Conservation (phyloP, 2,797 vertebrate species). For the Cyclopterus lumpus region DNA sequence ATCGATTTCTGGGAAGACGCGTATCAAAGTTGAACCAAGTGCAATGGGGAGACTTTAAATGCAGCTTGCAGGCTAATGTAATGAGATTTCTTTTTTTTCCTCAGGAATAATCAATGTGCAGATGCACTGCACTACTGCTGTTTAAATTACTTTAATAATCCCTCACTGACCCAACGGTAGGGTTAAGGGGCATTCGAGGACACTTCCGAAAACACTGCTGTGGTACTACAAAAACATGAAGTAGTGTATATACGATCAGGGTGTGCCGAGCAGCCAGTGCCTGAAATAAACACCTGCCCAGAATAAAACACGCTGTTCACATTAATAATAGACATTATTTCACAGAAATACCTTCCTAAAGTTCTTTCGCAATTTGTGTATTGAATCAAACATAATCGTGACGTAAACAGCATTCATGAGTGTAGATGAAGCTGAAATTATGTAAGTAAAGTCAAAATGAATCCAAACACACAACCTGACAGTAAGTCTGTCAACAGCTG, state of each 20-base stretch:
- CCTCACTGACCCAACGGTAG: slow-evolving; percentile 16
- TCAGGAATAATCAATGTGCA: slow-evolving; percentile 60
- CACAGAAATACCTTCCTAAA: not conserved
- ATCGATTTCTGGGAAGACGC: slow-evolving; percentile 29
- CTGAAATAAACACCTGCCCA: slow-evolving; percentile 23
- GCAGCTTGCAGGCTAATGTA: slow-evolving; percentile 20
- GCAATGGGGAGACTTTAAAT: slow-evolving; percentile 48
- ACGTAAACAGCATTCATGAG: not conserved
- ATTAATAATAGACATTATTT: slow-evolving; percentile 21
- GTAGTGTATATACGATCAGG: slow-evolving; percentile 23
- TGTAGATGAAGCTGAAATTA: not conserved
- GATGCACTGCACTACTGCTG: slow-evolving; percentile 26
- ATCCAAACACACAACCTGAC: not conserved
- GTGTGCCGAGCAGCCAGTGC: not conserved
- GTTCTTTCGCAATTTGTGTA: not conserved
- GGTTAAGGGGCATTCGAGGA: slow-evolving; percentile 27
- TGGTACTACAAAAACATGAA: slow-evolving; percentile 18
- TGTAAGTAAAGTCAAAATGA: too few relatives aligned
- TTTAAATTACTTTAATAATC: slow-evolving; percentile 54
- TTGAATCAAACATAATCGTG: not conserved
- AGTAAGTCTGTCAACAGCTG: not conserved
- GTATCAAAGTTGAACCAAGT: slow-evolving; percentile 38
- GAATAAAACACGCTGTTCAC: not conserved
- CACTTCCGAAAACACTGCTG: slow-evolving; percentile 29
- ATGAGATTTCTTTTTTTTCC: slow-evolving; percentile 26